A percentile compares a stretch with the other conserved stretches of the same genome.
phyloP scores from a whole-genome alignment of 2,113 vertebrate genomes.

The Pluvianellus socialis region DNA sequence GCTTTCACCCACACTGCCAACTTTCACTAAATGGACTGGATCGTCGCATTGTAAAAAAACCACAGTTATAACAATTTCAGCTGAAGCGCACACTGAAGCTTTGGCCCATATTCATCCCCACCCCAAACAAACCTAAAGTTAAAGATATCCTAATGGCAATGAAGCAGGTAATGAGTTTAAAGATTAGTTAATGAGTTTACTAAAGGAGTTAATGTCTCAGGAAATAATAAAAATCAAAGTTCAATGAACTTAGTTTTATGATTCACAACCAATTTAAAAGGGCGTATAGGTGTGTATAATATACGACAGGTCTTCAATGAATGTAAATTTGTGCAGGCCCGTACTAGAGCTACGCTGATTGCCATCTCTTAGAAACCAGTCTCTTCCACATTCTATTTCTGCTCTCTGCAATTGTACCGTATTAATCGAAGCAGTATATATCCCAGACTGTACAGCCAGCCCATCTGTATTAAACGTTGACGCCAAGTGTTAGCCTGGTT shows the following conservation, averaged over 20 bases:
- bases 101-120: neutral
- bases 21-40: neutral
- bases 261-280: neutral
- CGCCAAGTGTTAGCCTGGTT: accelerated
- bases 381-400: neutral
- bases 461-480: neutral
- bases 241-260: conserved; percentile 1
- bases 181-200: conserved; percentile 3
- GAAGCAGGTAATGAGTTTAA: neutral
- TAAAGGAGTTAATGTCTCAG: conserved; percentile 22
- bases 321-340: neutral
- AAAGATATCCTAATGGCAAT: neutral
- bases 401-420: neutral
- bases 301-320: neutral
- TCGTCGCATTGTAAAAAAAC: neutral
- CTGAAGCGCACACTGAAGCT: neutral
- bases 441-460: neutral
- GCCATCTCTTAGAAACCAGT: neutral
- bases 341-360: neutral
- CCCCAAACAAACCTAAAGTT: neutral
- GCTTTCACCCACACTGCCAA: neutral
- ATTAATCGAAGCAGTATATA: neutral
- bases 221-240: conserved; percentile 14
- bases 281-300: neutral
- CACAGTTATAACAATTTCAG: neutral